Evolutionary conservation across 1,140 invertebrate genomes (phyloP).

Genomic region (Sweltsa coloradensis): DNA sequence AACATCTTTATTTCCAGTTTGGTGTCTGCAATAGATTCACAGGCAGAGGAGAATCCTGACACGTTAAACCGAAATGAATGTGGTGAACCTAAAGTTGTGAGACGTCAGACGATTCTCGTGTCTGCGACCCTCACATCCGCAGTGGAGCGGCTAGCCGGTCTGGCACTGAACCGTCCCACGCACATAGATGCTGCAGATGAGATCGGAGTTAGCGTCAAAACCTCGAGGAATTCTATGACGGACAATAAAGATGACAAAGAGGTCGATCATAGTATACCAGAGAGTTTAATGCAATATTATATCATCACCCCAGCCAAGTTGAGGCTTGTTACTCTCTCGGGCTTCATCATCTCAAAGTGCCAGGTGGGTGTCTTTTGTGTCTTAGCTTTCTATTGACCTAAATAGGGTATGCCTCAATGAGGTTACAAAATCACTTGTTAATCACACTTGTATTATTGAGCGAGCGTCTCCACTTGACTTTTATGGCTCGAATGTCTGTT

Average conservation of each 20-base stretch:
- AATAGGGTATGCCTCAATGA: too few species aligned
- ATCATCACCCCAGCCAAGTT: conserved; percentile 78
- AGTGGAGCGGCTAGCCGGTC: conserved; percentile 78
- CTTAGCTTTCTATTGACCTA: too few species aligned
- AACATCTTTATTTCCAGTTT: too few species aligned
- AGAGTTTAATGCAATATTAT: conserved; percentile 70
- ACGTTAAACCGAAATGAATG: conserved; percentile 8
- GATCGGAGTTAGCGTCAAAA: too few species aligned
- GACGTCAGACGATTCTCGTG: conserved; percentile 76
- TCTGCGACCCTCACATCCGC: conserved; percentile 88
- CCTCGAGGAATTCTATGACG: conserved; percentile 17
- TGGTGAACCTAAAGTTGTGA: conserved; percentile 12
- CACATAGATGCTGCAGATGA: conserved; percentile 55
- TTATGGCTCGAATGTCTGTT: too few species aligned
- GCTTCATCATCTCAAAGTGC: conserved; percentile 68
- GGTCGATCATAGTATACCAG: conserved; percentile 60
- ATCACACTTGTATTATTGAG: too few species aligned
- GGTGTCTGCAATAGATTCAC: too few species aligned
- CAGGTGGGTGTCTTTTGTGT: conserved; percentile 37
- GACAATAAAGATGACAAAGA: conserved; percentile 37
- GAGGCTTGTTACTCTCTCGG: conserved; percentile 68
- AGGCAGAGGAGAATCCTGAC: conserved; percentile 2
- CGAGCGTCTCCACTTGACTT: too few species aligned
- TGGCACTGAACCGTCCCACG: conserved; percentile 65
- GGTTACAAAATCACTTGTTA: too few species aligned